A percentile compares a stretch with the other conserved stretches of the same genome.
These are phyloP conservation scores for Pomacea canaliculata DNA, from an alignment of 2,888 invertebrate species.

Conservation along the genomic window DNA sequence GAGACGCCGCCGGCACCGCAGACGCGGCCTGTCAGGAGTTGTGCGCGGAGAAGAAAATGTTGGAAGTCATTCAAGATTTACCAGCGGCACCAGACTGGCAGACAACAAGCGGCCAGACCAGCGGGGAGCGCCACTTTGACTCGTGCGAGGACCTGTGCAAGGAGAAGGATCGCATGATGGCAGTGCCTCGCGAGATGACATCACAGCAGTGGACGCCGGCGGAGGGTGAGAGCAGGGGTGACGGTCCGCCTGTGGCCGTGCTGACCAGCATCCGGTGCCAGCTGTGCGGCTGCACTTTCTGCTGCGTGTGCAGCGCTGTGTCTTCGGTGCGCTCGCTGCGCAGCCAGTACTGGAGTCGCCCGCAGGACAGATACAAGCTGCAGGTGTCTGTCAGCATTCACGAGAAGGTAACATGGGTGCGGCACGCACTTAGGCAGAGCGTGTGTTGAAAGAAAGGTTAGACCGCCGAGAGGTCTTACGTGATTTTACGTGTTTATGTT, in stretches of 20 bases:
- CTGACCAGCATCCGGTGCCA: slow-evolving; percentile 19
- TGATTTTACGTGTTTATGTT: too few species aligned
- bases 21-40: slow-evolving; percentile 5
- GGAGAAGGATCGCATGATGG: slow-evolving; percentile 5
- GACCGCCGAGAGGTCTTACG: too few species aligned
- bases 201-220: neutral
- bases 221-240: neutral
- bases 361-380: slow-evolving; percentile 18
- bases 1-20: neutral
- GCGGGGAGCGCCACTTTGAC: neutral
- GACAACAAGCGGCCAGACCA: neutral
- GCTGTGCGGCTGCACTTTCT: slow-evolving; percentile 15
- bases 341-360: slow-evolving; percentile 23
- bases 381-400: slow-evolving; percentile 17
- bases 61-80: slow-evolving; percentile 19
- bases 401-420: slow-evolving; percentile 8
- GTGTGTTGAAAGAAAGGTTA: neutral
- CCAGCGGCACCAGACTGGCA: neutral
- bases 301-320: slow-evolving; percentile 16
- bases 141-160: slow-evolving; percentile 7
- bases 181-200: slow-evolving; percentile 6
- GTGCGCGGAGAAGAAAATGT: slow-evolving; percentile 22
- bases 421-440: neutral
- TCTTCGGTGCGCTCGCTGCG: slow-evolving; percentile 5
- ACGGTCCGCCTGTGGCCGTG: slow-evolving; percentile 9